Evolutionary conservation across 2,797 vertebrate genomes (phyloP).

Genomic region (Neopelma chrysocephalum): DNA sequence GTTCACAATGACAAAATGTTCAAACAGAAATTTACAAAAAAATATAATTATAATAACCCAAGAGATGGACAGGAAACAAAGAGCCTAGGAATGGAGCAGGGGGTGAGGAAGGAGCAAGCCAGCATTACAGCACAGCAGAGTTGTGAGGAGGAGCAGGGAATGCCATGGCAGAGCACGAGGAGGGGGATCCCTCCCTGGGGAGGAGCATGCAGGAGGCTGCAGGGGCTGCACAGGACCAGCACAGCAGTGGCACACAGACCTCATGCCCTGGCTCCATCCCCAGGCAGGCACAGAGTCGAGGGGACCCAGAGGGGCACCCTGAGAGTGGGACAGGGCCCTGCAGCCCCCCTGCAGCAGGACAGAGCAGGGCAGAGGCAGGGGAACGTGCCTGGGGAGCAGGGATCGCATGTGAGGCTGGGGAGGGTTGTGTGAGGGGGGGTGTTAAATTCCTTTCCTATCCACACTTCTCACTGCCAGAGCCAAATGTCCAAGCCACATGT

Average conservation of each 20-base stretch:
- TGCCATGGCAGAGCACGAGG: neutral
- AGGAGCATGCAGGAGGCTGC: constrained; percentile 12
- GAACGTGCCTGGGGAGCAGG: neutral
- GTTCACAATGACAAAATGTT: constrained; percentile 70
- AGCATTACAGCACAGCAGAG: neutral
- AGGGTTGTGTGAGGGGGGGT: neutral
- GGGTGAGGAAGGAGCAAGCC: constrained; percentile 27
- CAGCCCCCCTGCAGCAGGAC: neutral
- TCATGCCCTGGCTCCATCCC: neutral
- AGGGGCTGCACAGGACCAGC: constrained; percentile 32
- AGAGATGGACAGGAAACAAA: constrained; percentile 32
- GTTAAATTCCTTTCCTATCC: neutral
- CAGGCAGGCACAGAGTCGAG: neutral
- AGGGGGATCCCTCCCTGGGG: neutral
- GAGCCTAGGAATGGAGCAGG: constrained; percentile 14
- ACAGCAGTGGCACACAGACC: neutral
- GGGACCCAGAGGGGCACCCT: neutral
- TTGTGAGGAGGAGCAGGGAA: constrained; percentile 1
- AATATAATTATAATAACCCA: constrained; percentile 27
- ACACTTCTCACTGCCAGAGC: neutral
- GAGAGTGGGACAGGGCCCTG: neutral
- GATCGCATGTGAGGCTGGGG: neutral
- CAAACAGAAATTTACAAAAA: constrained; percentile 71
- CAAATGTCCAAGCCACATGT: neutral
- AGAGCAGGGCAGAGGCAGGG: neutral